Evolutionary conservation across 1,140 invertebrate species (phyloP), one percentile per base, ranked within the genome.

Genomic region (Drosophila nikananu): DNA sequence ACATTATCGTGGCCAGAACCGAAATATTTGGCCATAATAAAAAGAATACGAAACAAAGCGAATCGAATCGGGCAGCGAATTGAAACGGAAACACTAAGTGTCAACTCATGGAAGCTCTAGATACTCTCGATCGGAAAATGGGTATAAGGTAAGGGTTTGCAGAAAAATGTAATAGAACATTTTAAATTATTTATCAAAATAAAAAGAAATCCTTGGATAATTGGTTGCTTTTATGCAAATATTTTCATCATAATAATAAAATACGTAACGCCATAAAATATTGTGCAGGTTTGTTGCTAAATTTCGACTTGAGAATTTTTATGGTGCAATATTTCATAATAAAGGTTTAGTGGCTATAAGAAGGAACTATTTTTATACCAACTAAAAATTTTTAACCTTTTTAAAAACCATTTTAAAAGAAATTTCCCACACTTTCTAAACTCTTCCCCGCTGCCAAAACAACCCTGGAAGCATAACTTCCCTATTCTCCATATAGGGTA

Each of bases 1-100:
- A 78, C 72, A 80, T 87, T 87, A 80, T 86, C 80, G 71, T 82
- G 80, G 76, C 75, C 75, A 62, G 75, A 57, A 57, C 80, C 75
- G 67, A 76, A 87, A 87, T 87, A 83, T 87, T 87, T 80, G 84
- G 81, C 86, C 84, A 87, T 83, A 84, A 87, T 89, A 87, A 87
- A 89, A 86, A 78, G 66, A 89, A 81, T 39, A 70, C 51, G 66
- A 67, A 67, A 52, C 75, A 70, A 78, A 78, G 51, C 57, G 44
- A 73, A 57, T 55, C 74, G 55, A 77, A 37, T 68, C 39, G 42
- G 57, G 39, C 63, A 61, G 64, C 54, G 49, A 60, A 77, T 41
- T 68, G 66, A 79, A 79, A 58, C 30, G 49, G 52, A 79, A 79
- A 79, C 55, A 27, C 27, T 51, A 60, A 72, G 61, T 39, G 54